Evolutionary conservation across 2,113 vertebrate species (phyloP).

Genomic region (Electrona antarctica): DNA sequence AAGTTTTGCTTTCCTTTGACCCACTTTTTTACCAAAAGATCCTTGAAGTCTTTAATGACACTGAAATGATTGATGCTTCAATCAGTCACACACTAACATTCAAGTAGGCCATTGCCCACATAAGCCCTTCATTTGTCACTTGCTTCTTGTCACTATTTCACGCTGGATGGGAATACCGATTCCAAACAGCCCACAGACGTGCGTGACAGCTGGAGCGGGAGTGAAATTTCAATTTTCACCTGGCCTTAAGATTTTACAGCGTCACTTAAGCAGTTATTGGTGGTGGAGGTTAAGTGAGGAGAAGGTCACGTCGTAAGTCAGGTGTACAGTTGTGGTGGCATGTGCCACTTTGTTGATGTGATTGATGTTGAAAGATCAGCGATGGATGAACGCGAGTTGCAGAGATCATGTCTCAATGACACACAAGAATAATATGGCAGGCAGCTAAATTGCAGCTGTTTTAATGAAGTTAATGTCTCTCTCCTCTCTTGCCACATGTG

Average conservation of each 20-base stretch:
- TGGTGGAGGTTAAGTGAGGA: constrained; percentile 33
- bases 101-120: constrained; percentile 68
- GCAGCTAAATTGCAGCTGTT: not conserved
- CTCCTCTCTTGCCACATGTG: no score
- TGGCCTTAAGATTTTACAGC: not conserved
- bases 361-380: constrained; percentile 31
- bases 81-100: constrained; percentile 72
- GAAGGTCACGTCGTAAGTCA: constrained; percentile 31
- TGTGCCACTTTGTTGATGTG: constrained; percentile 9
- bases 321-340: not conserved
- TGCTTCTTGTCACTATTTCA: constrained; percentile 46
- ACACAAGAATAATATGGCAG: constrained; percentile 19
- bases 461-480: no score
- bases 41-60: constrained; percentile 62
- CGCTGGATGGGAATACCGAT: constrained; percentile 2
- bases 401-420: constrained; percentile 49
- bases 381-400: constrained; percentile 60
- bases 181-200: constrained; percentile 33
- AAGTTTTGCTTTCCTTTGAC: constrained; percentile 62
- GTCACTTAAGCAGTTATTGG: not conserved
- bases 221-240: not conserved
- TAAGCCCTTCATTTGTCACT: constrained; percentile 65
- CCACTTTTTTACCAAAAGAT: constrained; percentile 66
- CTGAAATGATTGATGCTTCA: constrained; percentile 67
- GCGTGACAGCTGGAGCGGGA: not conserved